phyloP scores from a whole-genome alignment of 2,888 invertebrate genomes.

The Ichneumoninae sp. region DNA sequence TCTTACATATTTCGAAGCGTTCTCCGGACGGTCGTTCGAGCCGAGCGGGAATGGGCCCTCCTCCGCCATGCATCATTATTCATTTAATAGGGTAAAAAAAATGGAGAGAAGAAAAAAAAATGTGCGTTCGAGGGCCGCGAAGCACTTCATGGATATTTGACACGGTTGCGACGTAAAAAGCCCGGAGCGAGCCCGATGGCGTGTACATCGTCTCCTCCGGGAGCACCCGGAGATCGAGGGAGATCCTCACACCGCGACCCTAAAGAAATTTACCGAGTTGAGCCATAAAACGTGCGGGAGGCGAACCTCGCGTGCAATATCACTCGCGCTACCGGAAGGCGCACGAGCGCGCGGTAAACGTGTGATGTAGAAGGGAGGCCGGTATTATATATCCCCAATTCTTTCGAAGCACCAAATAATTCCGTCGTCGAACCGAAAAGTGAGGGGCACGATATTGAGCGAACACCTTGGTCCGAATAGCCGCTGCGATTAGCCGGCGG shows the following conservation, averaged over 20 bases:
- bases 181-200: neutral
- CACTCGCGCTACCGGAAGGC: constrained; percentile 28
- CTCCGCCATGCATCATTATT: constrained; percentile 46
- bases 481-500: too few species aligned
- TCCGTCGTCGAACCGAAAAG: constrained; percentile 11
- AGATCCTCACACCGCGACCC: constrained; percentile 40
- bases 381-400: neutral
- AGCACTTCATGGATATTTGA: constrained; percentile 64
- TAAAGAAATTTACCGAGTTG: constrained; percentile 60
- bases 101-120: constrained; percentile 39
- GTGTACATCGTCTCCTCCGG: constrained; percentile 45
- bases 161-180: constrained; percentile 47
- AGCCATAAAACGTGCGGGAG: constrained; percentile 56
- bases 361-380: neutral
- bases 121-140: constrained; percentile 53
- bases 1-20: constrained; percentile 43
- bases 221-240: constrained; percentile 42
- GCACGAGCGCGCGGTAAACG: constrained; percentile 29
- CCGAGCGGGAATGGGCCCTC: constrained; percentile 4
- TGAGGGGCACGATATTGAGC: neutral
- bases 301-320: constrained; percentile 55
- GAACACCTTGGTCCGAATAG: neutral
- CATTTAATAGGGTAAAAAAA: constrained; percentile 38
- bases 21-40: constrained; percentile 19
- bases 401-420: constrained; percentile 37